These are phyloP conservation scores for Parnassius orleans DNA, from an alignment of 2,888 invertebrate genomes.

Conservation along the genomic window DNA sequence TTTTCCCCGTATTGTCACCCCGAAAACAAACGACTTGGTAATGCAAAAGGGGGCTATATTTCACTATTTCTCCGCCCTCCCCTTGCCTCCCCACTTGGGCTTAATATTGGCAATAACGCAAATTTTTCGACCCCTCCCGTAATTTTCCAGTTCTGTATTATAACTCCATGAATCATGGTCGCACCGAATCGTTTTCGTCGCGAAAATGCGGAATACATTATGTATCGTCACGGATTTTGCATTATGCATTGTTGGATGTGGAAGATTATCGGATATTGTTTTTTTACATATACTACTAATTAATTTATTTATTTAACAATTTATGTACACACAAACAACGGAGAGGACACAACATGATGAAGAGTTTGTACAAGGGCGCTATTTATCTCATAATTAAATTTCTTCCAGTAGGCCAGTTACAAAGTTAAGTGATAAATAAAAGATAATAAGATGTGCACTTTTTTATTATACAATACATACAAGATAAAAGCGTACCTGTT, in stretches of 20 bases:
- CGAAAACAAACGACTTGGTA: slow-evolving; percentile 36
- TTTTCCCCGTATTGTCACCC: slow-evolving; percentile 39
- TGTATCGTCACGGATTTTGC: slow-evolving; percentile 33
- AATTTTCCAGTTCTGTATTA: slow-evolving; percentile 62
- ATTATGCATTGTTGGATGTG: slow-evolving; percentile 3
- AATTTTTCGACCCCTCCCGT: slow-evolving; percentile 50
- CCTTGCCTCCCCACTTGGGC: slow-evolving; percentile 34
- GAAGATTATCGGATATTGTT: neutral
- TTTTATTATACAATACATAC: no score
- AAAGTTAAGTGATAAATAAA: no score
- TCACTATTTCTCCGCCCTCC: slow-evolving; percentile 51
- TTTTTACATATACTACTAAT: no score
- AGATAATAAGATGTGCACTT: no score
- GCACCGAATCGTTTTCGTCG: slow-evolving; percentile 42
- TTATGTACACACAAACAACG: no score
- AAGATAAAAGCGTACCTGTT: no score
- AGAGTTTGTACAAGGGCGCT: no score
- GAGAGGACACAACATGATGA: no score
- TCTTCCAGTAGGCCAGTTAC: no score
- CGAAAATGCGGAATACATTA: slow-evolving; percentile 44
- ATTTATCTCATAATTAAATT: no score
- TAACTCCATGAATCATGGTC: slow-evolving; percentile 64
- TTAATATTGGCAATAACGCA: slow-evolving; percentile 69
- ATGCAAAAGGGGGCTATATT: slow-evolving; percentile 53
- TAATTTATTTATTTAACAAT: no score